These are phyloP conservation scores for Archips crataeganus DNA, from an alignment of 2,888 invertebrate species.

Conservation along the genomic window DNA sequence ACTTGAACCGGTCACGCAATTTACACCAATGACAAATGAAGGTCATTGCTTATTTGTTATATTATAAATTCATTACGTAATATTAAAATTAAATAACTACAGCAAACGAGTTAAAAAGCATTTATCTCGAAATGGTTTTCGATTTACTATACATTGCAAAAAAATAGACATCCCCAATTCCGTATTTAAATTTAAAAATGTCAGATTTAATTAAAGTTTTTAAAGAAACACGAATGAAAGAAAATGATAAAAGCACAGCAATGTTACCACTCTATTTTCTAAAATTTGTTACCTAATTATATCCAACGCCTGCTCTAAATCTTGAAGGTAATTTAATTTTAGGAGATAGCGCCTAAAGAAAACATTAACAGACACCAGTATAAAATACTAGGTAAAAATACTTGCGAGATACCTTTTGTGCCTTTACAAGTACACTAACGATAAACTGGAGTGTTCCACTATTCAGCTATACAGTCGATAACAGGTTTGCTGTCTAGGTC, in stretches of 20 bases:
- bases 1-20: too few relatives aligned
- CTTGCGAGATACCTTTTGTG: background rate
- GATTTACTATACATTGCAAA: too few relatives aligned
- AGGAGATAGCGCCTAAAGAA: slow-evolving; percentile 29
- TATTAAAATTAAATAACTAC: too few relatives aligned
- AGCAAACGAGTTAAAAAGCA: too few relatives aligned
- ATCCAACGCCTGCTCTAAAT: slow-evolving; percentile 47
- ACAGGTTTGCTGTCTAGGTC: background rate
- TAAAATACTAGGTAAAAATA: slow-evolving; percentile 19
- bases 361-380: slow-evolving; percentile 7
- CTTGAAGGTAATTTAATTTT: slow-evolving; percentile 47
- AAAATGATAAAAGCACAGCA: slow-evolving; percentile 44
- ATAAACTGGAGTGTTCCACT: background rate
- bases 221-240: slow-evolving; percentile 19
- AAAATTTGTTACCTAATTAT: slow-evolving; percentile 48
- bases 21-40: too few relatives aligned
- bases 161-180: too few relatives aligned
- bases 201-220: background rate
- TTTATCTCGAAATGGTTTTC: too few relatives aligned
- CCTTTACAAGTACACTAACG: too few relatives aligned
- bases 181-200: too few relatives aligned
- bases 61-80: too few relatives aligned
- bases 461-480: background rate
- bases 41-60: too few relatives aligned
- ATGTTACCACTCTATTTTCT: slow-evolving; percentile 44